A percentile compares a stretch with the other conserved stretches of the same genome.
Conservation (phyloP, 2,113 vertebrate genomes). For the Ctenomys sociabilis region DNA sequence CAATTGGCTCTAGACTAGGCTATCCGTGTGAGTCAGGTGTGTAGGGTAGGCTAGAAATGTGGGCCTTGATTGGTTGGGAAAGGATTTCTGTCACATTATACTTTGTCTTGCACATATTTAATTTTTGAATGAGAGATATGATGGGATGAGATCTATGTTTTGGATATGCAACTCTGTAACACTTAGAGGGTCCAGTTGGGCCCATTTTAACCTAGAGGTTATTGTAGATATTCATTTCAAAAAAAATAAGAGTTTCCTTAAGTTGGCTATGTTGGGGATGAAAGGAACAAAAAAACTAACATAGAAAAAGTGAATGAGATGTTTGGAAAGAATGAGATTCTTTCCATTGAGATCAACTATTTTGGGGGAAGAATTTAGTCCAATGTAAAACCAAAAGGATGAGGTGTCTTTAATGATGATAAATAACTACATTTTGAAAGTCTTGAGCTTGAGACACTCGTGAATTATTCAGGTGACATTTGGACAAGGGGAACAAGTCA, state of each 20-base stretch:
- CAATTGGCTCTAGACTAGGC: background rate
- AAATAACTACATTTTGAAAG: conserved; percentile 20
- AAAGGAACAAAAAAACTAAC: background rate
- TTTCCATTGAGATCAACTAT: background rate
- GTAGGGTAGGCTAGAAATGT: background rate
- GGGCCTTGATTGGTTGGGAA: background rate
- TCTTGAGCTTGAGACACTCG: background rate
- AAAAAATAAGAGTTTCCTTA: background rate
- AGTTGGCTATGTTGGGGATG: background rate
- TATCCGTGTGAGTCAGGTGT: background rate
- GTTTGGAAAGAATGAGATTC: background rate
- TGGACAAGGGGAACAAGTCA: background rate
- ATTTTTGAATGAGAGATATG: background rate
- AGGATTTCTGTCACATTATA: too few species aligned
- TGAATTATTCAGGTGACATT: too few species aligned
- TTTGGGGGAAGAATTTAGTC: background rate
- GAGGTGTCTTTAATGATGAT: background rate
- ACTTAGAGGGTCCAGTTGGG: background rate
- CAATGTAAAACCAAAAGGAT: background rate
- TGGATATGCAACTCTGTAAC: background rate
- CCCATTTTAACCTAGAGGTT: background rate
- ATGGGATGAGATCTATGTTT: background rate
- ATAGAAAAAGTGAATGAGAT: background rate
- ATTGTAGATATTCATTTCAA: background rate
- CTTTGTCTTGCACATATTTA: background rate